Base-by-base conservation (phyloP, 2,888 invertebrate genomes). In the Tachina grossa region DNA sequence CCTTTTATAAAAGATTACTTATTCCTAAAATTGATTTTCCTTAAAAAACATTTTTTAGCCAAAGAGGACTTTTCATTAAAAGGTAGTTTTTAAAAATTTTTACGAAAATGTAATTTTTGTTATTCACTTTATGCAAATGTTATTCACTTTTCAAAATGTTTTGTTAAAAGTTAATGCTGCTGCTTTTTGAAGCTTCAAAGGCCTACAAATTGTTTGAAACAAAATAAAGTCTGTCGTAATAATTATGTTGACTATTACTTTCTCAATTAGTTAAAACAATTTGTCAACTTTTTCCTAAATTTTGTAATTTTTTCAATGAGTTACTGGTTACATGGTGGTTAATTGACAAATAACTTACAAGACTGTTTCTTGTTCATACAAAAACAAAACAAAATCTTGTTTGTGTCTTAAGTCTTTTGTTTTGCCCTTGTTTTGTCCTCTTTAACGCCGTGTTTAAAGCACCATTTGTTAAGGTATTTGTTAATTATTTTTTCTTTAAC, bases 401-500 rank as follows among this genome's bases (percentile, higher is more conserved):
- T 71, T 45, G 22, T 22, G 22, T 45, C 47, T 53, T 63, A 43
- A 63, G 22, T 76, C 45, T 47, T 55, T 76, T 57, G 43, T 47
- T 66, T 55, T 13, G 6, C 61, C 39, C 39, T 39, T 2, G 14
- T 9, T 59, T 45, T 14, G 9, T 55, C 10, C 10, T n/a, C 9
- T 59, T 39, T 8, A 39, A n/a, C 2, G 2, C 1, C 5, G 39
- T 14, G 59, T 59, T 39, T 31, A 59, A 55, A 55, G 14, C 14
- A n/a, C 22, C 14, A 45, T 31, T 51, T 39, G 1, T n/a, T n/a
- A n/a, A n/a, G 1, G 5, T 9, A 31, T 66, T 66, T 49, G 9
- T n/a, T 49, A n/a, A 31, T 47, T 57, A 31, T 31, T 11, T 43
- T n/a, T 31, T 22, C 8, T 22, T 31, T 57, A 41, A 22, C 22